Base-by-base conservation (phyloP, 23 tunicate genomes). In the Ciona savignyi region DNA sequence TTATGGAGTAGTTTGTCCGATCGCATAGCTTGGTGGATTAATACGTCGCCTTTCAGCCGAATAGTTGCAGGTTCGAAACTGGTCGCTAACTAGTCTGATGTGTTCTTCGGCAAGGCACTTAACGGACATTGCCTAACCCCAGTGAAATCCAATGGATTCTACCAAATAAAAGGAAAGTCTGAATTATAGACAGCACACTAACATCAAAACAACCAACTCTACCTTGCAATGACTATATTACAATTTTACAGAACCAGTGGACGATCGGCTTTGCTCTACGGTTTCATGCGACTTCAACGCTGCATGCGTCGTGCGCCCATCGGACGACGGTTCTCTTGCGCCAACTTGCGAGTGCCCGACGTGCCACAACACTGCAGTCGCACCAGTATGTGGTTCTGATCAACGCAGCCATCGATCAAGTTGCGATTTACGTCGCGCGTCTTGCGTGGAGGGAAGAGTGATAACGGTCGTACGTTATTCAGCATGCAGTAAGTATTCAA, bases 301-400 rank as follows among this genome's bases (percentile, higher is more conserved):
- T 51, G 78, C 25, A 30, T 86, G 93, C 64, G 77, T 68, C 26
- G 83, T 86, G 20, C 34, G 35, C 19, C 67, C 64, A 19, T 68
- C 60, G 2, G 23, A 34, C 15, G 81, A 80, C 77, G 77, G 84
- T 62, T 23, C 71, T 33, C 23, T 32, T 2, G 33, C 77, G 84
- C 85, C 85, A 9, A 23, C 80, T 51, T 82, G 87, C 65, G 84
- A 27, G 11, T 90, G 97, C 63, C 89, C 74, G 34, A 68, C 82
- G 2, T 90, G 97, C 70, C 82, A 79, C 28, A 65, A 67, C 26
- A 74, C 22, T 4, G 51, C 29, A 27, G 30, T 51, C 15, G 56
- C 9, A 15, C 56, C 56, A 42, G 88, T 88, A 3, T 88, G 96
- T 65, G 97, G 89, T 19, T 78, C 85, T 4, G 89, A 90, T 78